Evolutionary conservation across 2,113 vertebrate species (phyloP), one percentile per base, ranked within the genome.

Genomic region (Cryptoleucopteryx plumbea): DNA sequence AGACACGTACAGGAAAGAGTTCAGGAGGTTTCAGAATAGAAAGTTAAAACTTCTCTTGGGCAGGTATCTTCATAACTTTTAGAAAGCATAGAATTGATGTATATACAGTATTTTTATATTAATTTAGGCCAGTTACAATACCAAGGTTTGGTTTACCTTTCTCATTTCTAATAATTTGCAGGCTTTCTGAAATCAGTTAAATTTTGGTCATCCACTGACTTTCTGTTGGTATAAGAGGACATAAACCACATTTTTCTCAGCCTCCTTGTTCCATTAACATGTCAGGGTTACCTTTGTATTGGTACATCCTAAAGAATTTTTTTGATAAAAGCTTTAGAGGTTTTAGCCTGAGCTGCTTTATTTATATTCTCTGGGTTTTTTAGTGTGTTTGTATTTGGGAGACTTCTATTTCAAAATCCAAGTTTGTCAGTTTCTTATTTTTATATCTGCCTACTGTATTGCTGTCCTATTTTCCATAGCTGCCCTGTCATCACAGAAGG

Each of bases 401-500:
- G 50, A 23, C 17, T 67, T 90, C 13, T 34, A 1, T 80, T 90
- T 89, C 53, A 80, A 20, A 71, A 42, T 65, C 67, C 16, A 38
- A 42, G 22, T 55, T 82, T 66, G 45, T 86, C 11, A n/a, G 0
- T 93, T 94, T 92, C 40, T 34, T 68, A 23, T 16, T 71, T 94
- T 61, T 73, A 2, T 94, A 20, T 61, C 67, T 86, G 16, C 82
- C 92, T 70, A 80, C 72, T 88, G 32, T 95, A 36, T 90, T 71
- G 48, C 72, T 97, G 77, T 86, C 91, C 32, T 94, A 9, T 95
- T 97, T 97, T 92, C 62, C 47, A 10, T 83, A 62, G 14, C 43
- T 82, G 48, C 56, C 32, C 40, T 92, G 58, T 63, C 53, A 65
- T 63, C 62, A 67, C 65, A 59, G 92, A 95, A 93, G 31, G 74